These are phyloP conservation scores for Dromius quadrimaculatus DNA, from an alignment of 2,888 invertebrate species.

Conservation along the genomic window DNA sequence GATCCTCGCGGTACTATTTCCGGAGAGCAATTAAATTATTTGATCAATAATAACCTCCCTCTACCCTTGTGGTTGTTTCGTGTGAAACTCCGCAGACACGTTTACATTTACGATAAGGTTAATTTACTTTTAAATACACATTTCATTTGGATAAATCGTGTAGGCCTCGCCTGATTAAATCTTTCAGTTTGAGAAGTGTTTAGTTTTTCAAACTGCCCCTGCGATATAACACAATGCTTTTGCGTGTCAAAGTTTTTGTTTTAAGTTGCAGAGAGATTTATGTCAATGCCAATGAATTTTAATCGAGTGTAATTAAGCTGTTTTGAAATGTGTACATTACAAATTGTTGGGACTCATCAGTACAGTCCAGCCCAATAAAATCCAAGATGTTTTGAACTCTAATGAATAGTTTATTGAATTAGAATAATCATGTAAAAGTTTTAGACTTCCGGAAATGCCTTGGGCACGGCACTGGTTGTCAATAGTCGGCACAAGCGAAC, in stretches of 20 bases:
- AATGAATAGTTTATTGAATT: too few species aligned
- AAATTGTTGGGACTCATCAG: too few species aligned
- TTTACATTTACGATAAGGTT: slow-evolving; percentile 38
- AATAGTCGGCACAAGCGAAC: slow-evolving; percentile 17
- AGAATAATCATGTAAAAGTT: too few species aligned
- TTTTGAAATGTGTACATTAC: too few species aligned
- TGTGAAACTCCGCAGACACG: slow-evolving; percentile 31
- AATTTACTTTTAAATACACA: slow-evolving; percentile 49
- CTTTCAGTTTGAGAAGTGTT: slow-evolving; percentile 17
- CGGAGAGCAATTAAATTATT: slow-evolving; percentile 40
- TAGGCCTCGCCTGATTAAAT: slow-evolving; percentile 25
- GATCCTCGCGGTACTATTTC: slow-evolving; percentile 27
- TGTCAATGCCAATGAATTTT: slow-evolving; percentile 24
- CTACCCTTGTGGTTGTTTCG: background rate
- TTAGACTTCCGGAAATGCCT: background rate
- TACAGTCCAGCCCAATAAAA: too few species aligned
- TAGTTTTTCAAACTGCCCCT: slow-evolving; percentile 4
- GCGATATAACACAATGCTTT: slow-evolving; percentile 19
- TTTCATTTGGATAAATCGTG: slow-evolving; percentile 25
- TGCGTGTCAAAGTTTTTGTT: slow-evolving; percentile 19
- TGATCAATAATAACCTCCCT: slow-evolving; percentile 24
- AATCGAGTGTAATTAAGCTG: slow-evolving; percentile 28
- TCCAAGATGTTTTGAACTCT: too few species aligned
- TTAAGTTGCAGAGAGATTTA: slow-evolving; percentile 16
- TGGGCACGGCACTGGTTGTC: slow-evolving; percentile 34